Evolutionary conservation across 2,888 invertebrate genomes (phyloP), one percentile per base, ranked within the genome.

Genomic region (Agrochola lota): DNA sequence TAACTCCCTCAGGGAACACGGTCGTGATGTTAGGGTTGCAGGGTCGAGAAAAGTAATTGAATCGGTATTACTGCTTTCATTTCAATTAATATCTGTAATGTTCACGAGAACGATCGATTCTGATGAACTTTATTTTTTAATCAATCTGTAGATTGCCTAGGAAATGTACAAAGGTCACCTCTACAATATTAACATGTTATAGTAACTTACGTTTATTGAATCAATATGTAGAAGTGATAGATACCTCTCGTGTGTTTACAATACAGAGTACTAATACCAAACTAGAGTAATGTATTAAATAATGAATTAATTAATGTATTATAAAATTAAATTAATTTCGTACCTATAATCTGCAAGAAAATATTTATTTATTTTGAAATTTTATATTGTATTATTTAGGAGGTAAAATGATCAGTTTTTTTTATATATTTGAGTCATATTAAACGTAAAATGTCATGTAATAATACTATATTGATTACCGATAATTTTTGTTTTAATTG

Each of bases 361-460:
- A 8, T 35, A 62, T 59, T 57, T 55, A 60, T 81, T 85, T 78
- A 70, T 68, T 73, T 77, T 57, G 78, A 70, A 67, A 63, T 85
- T 80, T 80, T 83, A 57, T 52, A 78, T 77, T 80, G 70, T 78
- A 78, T 63, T 72, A 57, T 69, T 77, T 77, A 74, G 83, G 85
- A 85, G 80, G 77, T 76, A 72, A 76, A 77, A 86, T 81, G 9
- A 81, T 85, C 81, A 78, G 63, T 78, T 81, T 79, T 81, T 46
- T 81, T 77, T 79, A 81, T 76, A 85, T 77, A 84, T 87, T 88
- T 84, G 82, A 88, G 88, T 88, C 88, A 88, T 88, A 88, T 88
- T 88, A 88, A 87, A 88, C 88, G 86, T 88, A 68, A 87, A 85
- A 85, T 85, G 72, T 88, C 87, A 84, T 88, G 85, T 88, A 85